These are phyloP conservation scores for Hylia prasina DNA, from an alignment of 2,113 vertebrate species.

Conservation along the genomic window DNA sequence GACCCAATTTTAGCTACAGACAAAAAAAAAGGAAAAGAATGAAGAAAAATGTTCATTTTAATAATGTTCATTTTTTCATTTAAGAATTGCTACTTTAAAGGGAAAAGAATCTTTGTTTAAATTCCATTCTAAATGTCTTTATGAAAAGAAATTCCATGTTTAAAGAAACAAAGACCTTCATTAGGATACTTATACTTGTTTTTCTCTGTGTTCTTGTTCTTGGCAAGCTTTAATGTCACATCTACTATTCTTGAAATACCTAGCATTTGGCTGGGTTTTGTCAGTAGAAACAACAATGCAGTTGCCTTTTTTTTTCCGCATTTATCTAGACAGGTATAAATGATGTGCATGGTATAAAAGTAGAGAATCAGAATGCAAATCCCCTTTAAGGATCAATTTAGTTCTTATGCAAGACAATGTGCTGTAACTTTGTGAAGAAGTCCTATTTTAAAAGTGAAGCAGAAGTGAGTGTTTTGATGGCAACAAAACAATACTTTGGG, in stretches of 20 bases:
- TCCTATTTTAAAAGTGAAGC: background rate
- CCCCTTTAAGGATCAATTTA: background rate
- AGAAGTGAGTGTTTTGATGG: background rate
- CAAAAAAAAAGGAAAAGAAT: background rate
- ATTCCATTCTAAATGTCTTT: background rate
- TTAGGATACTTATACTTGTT: background rate
- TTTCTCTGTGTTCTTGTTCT: background rate
- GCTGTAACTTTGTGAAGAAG: background rate
- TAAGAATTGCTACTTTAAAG: background rate
- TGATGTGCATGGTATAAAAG: background rate
- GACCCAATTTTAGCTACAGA: background rate
- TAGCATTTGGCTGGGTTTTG: background rate
- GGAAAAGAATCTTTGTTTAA: background rate
- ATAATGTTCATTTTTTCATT: background rate
- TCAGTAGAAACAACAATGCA: background rate
- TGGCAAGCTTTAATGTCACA: background rate
- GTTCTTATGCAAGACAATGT: background rate
- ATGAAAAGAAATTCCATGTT: background rate
- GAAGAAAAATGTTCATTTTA: background rate
- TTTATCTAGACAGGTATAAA: background rate
- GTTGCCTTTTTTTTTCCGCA: background rate
- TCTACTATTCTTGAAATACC: background rate
- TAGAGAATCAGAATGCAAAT: background rate
- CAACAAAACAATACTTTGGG: background rate
- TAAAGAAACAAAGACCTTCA: background rate